These are phyloP conservation scores for Neotragus pygmaeus DNA, from an alignment of 2,113 vertebrate species.

Conservation along the genomic window DNA sequence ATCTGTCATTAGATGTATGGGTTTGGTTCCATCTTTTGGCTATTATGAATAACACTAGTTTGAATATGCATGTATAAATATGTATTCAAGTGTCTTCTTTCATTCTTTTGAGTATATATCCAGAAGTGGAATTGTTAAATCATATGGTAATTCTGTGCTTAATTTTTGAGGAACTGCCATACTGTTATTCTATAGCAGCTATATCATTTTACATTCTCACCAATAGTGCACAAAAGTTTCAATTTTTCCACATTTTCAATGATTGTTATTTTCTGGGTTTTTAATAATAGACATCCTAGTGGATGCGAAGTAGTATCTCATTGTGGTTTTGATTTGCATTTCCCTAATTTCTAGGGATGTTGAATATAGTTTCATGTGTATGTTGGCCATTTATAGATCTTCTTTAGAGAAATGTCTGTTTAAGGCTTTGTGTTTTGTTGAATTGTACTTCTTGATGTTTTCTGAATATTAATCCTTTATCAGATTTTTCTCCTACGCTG, in stretches of 20 bases:
- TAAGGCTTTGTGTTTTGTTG: not conserved
- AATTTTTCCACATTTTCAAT: not conserved
- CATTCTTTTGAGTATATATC: not conserved
- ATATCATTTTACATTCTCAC: not conserved
- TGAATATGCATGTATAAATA: not conserved
- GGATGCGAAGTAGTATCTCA: not conserved
- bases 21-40: not conserved
- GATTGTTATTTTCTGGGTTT: not conserved
- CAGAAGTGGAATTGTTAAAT: not conserved
- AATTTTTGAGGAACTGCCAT: not conserved
- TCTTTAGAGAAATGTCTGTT: not conserved
- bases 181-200: not conserved
- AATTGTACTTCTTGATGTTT: not conserved
- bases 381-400: not conserved
- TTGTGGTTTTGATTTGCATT: not conserved
- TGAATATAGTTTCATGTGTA: not conserved
- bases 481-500: not conserved
- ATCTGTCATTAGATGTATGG: not conserved
- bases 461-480: not conserved
- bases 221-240: not conserved
- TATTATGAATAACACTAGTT: not conserved
- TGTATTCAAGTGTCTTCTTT: not conserved
- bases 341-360: not conserved
- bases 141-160: not conserved
- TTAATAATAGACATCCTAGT: not conserved